Evolutionary conservation across 2,888 invertebrate species (phyloP).

Genomic region (Xanthostigma xanthostigma): DNA sequence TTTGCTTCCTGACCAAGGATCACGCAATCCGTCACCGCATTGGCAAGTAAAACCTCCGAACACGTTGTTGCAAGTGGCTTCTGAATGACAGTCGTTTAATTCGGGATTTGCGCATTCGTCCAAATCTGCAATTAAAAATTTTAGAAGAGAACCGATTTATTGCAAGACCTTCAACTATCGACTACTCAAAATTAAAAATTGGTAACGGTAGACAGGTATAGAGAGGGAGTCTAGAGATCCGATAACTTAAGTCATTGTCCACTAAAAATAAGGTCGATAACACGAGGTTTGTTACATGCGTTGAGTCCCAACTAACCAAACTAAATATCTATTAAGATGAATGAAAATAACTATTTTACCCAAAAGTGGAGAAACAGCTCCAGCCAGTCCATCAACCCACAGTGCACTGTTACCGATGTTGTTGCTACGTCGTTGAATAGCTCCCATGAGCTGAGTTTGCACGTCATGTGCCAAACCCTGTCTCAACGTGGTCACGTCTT

Average conservation of each 20-base stretch:
- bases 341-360: slow-evolving; percentile 28
- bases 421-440: slow-evolving; percentile 67
- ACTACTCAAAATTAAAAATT: background rate
- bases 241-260: too few relatives aligned
- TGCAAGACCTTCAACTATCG: background rate
- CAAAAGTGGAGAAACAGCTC: slow-evolving; percentile 58
- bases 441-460: slow-evolving; percentile 70
- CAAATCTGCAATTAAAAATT: slow-evolving; percentile 39
- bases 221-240: too few relatives aligned
- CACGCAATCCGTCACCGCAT: slow-evolving; percentile 61
- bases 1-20: slow-evolving; percentile 53
- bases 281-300: too few relatives aligned
- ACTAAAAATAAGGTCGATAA: too few relatives aligned
- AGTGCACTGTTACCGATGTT: slow-evolving; percentile 78
- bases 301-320: too few relatives aligned
- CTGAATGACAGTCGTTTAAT: slow-evolving; percentile 69
- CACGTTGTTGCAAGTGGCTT: slow-evolving; percentile 63
- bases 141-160: too few relatives aligned
- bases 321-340: too few relatives aligned
- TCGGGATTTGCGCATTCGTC: slow-evolving; percentile 75
- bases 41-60: slow-evolving; percentile 72
- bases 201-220: slow-evolving; percentile 4
- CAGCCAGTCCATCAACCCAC: slow-evolving; percentile 69
- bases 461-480: slow-evolving; percentile 57
- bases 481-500: slow-evolving; percentile 55